Percentiles rank a stretch among this genome's conserved stretches.
phyloP scores from a whole-genome alignment of 2,797 vertebrate genomes.

The Cryptoprocta ferox region DNA sequence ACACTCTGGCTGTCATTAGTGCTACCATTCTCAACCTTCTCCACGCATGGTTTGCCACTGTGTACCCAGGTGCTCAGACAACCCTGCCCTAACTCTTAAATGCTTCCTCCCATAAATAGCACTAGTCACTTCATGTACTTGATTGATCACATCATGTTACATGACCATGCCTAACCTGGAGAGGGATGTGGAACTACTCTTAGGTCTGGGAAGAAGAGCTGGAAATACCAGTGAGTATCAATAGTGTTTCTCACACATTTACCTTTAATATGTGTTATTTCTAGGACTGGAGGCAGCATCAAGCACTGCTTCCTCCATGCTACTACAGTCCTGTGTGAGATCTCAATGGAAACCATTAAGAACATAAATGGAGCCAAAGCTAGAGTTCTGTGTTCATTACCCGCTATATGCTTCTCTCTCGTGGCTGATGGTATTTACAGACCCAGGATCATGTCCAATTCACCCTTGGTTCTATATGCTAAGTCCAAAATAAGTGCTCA shows the following conservation, averaged over 20 bases:
- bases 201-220: background rate
- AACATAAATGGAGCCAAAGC: background rate
- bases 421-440: background rate
- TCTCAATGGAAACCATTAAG: background rate
- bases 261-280: background rate
- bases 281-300: background rate
- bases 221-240: background rate
- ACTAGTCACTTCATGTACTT: background rate
- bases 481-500: background rate
- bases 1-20: background rate
- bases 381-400: background rate
- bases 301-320: background rate
- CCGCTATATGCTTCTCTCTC: background rate
- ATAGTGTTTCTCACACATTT: background rate
- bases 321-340: rapidly evolving
- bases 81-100: background rate
- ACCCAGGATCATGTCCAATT: background rate
- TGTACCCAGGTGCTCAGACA: background rate
- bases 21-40: background rate
- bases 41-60: background rate
- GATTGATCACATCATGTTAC: background rate
- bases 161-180: background rate
- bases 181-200: background rate
- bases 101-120: background rate
- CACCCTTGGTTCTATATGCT: background rate